Conservation (phyloP, 1,140 invertebrate genomes). For the Drosophila azteca region DNA sequence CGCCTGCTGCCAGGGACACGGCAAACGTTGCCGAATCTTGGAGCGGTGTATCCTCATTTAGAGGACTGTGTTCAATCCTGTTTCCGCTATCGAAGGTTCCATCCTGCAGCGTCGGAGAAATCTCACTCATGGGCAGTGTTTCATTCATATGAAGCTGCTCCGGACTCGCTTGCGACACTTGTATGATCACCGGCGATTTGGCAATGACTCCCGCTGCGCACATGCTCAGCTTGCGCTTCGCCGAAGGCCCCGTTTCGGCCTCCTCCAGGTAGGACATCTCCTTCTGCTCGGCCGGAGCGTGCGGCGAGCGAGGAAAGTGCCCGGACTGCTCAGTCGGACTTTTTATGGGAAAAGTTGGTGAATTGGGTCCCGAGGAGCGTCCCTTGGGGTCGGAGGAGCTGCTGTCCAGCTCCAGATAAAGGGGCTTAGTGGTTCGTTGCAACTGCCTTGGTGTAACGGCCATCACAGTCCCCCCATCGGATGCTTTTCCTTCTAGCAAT, state of each 20-base stretch:
- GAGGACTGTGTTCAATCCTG: neutral
- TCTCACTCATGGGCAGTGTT: slow-evolving; percentile 23
- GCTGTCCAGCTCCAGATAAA: slow-evolving; percentile 22
- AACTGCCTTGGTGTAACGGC: slow-evolving; percentile 1
- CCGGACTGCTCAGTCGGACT: slow-evolving; percentile 19
- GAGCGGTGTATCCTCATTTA: slow-evolving; percentile 1
- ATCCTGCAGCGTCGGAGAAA: slow-evolving; percentile 9
- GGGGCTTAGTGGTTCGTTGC: neutral
- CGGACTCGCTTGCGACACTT: slow-evolving; percentile 51
- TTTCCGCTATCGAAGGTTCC: slow-evolving; percentile 47
- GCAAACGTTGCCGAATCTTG: slow-evolving; percentile 25
- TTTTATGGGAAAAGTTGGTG: slow-evolving; percentile 69
- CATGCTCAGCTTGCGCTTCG: slow-evolving; percentile 22
- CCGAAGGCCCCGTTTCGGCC: slow-evolving; percentile 34
- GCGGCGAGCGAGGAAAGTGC: slow-evolving; percentile 70
- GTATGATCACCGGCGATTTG: slow-evolving; percentile 37
- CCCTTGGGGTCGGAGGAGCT: slow-evolving; percentile 2
- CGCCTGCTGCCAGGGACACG: slow-evolving; percentile 11
- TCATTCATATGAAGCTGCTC: slow-evolving; percentile 22
- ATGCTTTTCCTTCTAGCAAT: neutral
- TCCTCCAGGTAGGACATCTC: slow-evolving; percentile 59
- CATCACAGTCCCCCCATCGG: neutral
- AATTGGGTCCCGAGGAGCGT: slow-evolving; percentile 32
- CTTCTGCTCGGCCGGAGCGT: slow-evolving; percentile 39
- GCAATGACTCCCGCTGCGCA: slow-evolving; percentile 42